phyloP scores from a whole-genome alignment of 2,113 vertebrate species.

The Typhlomys cinereus region DNA sequence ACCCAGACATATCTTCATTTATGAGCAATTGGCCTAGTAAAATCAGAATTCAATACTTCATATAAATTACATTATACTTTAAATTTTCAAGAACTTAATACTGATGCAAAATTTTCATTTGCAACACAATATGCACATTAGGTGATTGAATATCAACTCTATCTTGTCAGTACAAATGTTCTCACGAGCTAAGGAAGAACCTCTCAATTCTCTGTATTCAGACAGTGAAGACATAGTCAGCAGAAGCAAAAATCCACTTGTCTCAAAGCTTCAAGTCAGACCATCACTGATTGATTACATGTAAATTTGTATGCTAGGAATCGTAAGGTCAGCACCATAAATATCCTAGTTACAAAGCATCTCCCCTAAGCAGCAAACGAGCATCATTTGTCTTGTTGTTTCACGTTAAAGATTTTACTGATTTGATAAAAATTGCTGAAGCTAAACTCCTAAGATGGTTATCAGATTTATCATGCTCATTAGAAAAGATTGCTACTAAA shows the following conservation, averaged over 20 bases:
- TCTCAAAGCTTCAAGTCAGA: not conserved
- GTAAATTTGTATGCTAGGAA: not conserved
- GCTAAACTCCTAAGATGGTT: constrained; percentile 70
- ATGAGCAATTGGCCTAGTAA: not conserved
- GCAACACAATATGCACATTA: not conserved
- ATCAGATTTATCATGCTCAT: constrained; percentile 83
- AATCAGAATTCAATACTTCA: not conserved
- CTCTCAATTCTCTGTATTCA: not conserved
- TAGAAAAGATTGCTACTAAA: constrained; percentile 84
- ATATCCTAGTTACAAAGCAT: constrained; percentile 3
- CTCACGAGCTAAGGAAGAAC: not conserved
- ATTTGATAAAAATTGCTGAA: constrained; percentile 70
- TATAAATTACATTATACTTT: not conserved
- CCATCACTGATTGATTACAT: constrained; percentile 7
- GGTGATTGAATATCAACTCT: not conserved
- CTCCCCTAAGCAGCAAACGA: not conserved
- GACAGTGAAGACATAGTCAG: not conserved
- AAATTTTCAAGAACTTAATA: not conserved
- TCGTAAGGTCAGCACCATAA: not conserved
- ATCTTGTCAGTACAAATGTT: not conserved
- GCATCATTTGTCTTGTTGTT: constrained; percentile 55
- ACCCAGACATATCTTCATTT: not conserved
- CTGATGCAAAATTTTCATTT: not conserved
- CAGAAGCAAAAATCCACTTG: not conserved
- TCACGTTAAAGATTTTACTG: constrained; percentile 27